Conservation (phyloP, 2,888 invertebrate species). For the Philereme vetulata region DNA sequence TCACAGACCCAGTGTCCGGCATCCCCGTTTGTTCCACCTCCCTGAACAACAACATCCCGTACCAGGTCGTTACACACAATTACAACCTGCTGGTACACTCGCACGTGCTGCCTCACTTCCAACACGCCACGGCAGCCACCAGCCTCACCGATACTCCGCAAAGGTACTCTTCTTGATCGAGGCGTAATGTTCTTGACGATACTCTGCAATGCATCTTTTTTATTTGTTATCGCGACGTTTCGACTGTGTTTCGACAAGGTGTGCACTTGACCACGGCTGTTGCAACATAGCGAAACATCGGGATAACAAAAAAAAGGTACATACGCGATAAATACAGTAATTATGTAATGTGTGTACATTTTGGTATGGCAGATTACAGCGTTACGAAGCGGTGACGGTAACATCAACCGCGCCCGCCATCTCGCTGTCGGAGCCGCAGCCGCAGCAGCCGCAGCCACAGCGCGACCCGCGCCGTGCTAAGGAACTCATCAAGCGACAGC, state of each 20-base stretch:
- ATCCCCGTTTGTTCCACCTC: slow-evolving; percentile 88
- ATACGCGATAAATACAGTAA: too few species aligned
- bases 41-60: slow-evolving; percentile 81
- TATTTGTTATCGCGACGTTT: too few species aligned
- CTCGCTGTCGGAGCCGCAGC: slow-evolving; percentile 50
- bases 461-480: slow-evolving; percentile 82
- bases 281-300: too few species aligned
- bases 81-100: slow-evolving; percentile 90
- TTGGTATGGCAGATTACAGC: slow-evolving; percentile 68
- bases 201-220: too few species aligned
- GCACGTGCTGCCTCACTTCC: slow-evolving; percentile 87
- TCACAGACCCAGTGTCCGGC: slow-evolving; percentile 87
- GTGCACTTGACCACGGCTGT: too few species aligned
- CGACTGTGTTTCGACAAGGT: too few species aligned
- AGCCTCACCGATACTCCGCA: slow-evolving; percentile 75
- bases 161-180: slow-evolving; percentile 54
- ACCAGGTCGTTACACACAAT: slow-evolving; percentile 87
- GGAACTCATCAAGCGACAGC: slow-evolving; percentile 83
- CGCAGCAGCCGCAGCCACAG: slow-evolving; percentile 50
- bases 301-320: too few species aligned
- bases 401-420: slow-evolving; percentile 73
- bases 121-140: slow-evolving; percentile 68
- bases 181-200: too few species aligned
- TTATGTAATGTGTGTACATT: too few species aligned
- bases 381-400: slow-evolving; percentile 84